A percentile compares a stretch with the other conserved stretches of the same genome.
phyloP scores from a whole-genome alignment of 2,888 invertebrate species.

The Meganola albula region DNA sequence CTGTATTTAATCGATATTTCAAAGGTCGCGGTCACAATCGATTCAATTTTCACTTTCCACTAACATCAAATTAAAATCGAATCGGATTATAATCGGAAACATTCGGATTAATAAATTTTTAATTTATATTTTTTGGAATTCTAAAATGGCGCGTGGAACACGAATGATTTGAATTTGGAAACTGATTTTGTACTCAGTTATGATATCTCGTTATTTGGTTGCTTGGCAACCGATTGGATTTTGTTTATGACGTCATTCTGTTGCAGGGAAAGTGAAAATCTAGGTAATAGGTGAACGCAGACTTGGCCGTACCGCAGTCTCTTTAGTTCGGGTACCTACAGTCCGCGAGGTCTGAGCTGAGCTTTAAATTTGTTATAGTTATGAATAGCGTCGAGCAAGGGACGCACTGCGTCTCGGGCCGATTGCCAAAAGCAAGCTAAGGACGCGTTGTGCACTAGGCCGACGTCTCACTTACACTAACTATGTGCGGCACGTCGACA shows the following conservation, averaged over 20 bases:
- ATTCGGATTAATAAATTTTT: neutral
- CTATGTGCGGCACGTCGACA: no score
- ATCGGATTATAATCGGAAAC: neutral
- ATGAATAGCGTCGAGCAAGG: no score
- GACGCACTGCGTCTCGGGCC: no score
- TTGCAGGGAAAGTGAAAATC: conserved; percentile 9
- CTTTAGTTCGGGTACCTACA: no score
- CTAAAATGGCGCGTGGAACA: conserved; percentile 33
- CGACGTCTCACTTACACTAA: no score
- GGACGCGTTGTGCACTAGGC: no score
- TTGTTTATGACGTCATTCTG: conserved; percentile 18
- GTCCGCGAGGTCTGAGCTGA: no score
- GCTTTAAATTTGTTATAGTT: no score
- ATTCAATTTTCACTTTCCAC: conserved; percentile 30
- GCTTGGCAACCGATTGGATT: conserved; percentile 39
- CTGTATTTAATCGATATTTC: conserved; percentile 27
- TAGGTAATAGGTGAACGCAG: neutral
- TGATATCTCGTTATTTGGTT: conserved; percentile 56
- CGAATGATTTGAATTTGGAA: conserved; percentile 32
- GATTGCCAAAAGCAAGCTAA: no score
- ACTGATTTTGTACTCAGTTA: conserved; percentile 28
- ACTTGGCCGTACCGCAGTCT: no score
- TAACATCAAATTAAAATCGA: conserved; percentile 6
- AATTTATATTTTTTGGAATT: neutral
- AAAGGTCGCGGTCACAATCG: conserved; percentile 43